These are phyloP conservation scores for Crioceris asparagi DNA, from an alignment of 2,888 invertebrate species.

Conservation along the genomic window DNA sequence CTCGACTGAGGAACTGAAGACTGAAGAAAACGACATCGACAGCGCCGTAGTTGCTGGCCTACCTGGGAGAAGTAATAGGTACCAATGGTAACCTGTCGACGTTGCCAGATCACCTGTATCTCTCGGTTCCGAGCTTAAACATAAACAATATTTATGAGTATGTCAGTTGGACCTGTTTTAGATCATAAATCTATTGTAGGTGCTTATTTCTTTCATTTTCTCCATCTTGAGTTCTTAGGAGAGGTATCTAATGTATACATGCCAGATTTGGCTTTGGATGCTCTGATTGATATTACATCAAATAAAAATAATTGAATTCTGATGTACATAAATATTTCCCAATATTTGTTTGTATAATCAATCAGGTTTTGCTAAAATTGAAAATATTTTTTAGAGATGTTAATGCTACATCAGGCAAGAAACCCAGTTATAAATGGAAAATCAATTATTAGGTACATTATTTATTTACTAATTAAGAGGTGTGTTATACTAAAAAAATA, in stretches of 20 bases:
- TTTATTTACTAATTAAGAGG: too few relatives aligned
- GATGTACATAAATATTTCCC: too few relatives aligned
- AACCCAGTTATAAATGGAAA: too few relatives aligned
- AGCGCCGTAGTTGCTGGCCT: slow-evolving; percentile 14
- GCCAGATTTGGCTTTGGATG: too few relatives aligned
- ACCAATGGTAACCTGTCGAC: slow-evolving; percentile 28
- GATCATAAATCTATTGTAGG: slow-evolving; percentile 38
- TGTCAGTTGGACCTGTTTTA: slow-evolving; percentile 38
- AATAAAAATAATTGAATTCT: too few relatives aligned
- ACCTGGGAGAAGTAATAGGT: slow-evolving; percentile 32
- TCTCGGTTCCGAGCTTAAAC: slow-evolving; percentile 32
- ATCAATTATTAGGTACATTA: too few relatives aligned
- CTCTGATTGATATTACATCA: too few relatives aligned
- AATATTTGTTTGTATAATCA: too few relatives aligned
- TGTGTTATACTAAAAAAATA: too few relatives aligned
- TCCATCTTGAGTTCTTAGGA: slow-evolving; percentile 26
- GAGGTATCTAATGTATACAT: slow-evolving; percentile 28
- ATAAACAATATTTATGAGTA: slow-evolving; percentile 41
- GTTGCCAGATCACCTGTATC: slow-evolving; percentile 35
- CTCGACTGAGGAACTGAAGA: slow-evolving; percentile 29
- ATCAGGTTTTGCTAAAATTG: too few relatives aligned
- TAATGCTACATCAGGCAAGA: too few relatives aligned
- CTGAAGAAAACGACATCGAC: slow-evolving; percentile 11
- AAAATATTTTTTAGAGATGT: too few relatives aligned
- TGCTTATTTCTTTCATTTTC: slow-evolving; percentile 28